These are phyloP conservation scores for Hypotaenidia okinawae DNA, from an alignment of 2,797 vertebrate genomes.

Conservation along the genomic window DNA sequence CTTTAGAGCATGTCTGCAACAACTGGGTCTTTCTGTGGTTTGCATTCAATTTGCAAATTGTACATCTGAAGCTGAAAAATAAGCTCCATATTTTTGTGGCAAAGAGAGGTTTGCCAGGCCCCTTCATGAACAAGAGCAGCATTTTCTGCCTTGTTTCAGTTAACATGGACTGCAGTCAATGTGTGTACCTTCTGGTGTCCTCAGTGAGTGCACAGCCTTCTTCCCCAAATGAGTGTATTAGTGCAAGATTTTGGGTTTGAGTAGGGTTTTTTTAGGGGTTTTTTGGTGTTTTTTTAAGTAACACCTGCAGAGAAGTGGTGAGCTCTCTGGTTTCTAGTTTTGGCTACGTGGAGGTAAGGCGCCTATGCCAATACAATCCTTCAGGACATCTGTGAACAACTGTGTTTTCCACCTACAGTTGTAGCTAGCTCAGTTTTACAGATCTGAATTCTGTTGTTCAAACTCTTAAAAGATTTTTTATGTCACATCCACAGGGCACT, in stretches of 20 bases:
- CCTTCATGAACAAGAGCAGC: not conserved
- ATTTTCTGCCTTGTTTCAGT: slow-evolving; percentile 47
- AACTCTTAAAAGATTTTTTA: not conserved
- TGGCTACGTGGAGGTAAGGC: not conserved
- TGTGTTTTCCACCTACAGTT: not conserved
- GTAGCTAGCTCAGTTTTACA: not conserved
- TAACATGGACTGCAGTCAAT: not conserved
- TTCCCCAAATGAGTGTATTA: not conserved
- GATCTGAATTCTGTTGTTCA: not conserved
- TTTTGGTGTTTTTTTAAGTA: not conserved
- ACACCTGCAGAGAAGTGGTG: not conserved
- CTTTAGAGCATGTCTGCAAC: not conserved
- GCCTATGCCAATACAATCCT: not conserved
- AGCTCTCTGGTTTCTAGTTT: slow-evolving; percentile 8
- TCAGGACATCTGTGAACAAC: not conserved
- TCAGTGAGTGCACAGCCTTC: not conserved
- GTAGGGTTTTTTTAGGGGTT: not conserved
- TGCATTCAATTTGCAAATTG: slow-evolving; percentile 19
- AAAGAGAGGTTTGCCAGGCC: not conserved
- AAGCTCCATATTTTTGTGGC: slow-evolving; percentile 48
- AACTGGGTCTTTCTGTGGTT: slow-evolving; percentile 7
- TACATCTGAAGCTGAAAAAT: slow-evolving; percentile 40
- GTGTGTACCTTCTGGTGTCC: not conserved
- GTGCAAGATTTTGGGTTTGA: not conserved
- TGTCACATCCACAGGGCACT: not conserved